Evolutionary conservation across 2,113 vertebrate genomes (phyloP), one percentile per base, ranked within the genome.

Genomic region (Aviceda subcristata): DNA sequence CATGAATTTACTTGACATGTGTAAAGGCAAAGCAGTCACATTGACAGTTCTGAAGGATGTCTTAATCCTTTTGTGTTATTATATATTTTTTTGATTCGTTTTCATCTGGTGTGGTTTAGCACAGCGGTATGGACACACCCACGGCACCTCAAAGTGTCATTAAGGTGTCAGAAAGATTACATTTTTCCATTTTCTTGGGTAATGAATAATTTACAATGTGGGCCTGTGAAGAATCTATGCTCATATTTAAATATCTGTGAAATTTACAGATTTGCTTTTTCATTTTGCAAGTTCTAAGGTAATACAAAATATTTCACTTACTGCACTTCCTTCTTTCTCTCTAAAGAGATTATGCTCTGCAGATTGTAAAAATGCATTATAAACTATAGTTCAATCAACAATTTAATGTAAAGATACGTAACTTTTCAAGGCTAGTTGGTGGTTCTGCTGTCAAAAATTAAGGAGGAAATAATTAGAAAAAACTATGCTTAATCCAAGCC

Each of bases 141-240:
- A 90, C 72, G 88, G 34, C 79, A 71, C 92, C n/a, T 95, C 94
- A 38, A 90, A 93, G 45, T 77, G 39, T 39, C 39, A 39, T 39
- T 39, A 39, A 39, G 12, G 39, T 39, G 39, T 39, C 39, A 39
- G 39, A 39, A 39, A 39, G 39, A 39, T 39, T 39, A 39, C 74
- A 84, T 94, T 95, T 91, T 90, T 78, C 84, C 66, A 85, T 96
- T 94, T 95, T 94, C 75, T 77, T 80, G 39, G 5, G 27, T 86
- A 86, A 95, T 84, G 72, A 93, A 90, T 94, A 93, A 95, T 88
- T 92, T 88, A 87, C 32, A 68, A 0, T 79, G 74, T 69, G 50
- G 78, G 74, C 78, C 87, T 93, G 77, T 86, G 90, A 96, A 76
- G 53, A 80, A 73, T 88, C 45, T 90, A 13, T 71, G 74, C 48